Percentiles rank a stretch among this genome's conserved stretches.
These are phyloP conservation scores for Chelonus insularis DNA, from an alignment of 1,140 invertebrate species.

Conservation along the genomic window DNA sequence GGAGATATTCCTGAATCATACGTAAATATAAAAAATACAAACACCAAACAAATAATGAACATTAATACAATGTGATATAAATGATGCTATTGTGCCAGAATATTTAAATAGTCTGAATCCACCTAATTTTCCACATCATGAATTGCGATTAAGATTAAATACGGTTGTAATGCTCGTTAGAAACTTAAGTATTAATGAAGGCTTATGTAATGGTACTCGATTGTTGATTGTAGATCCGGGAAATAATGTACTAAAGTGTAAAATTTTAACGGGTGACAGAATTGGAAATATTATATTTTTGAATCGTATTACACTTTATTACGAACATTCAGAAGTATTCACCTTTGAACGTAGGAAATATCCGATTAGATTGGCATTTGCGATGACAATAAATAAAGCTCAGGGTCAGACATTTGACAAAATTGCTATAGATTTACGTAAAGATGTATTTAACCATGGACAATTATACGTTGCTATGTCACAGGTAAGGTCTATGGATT, in stretches of 20 bases:
- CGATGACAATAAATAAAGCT: no score
- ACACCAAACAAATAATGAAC: neutral
- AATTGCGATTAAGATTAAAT: slow-evolving; percentile 32
- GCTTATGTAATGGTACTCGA: slow-evolving; percentile 28
- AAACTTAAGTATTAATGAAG: slow-evolving; percentile 27
- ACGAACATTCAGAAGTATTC: no score
- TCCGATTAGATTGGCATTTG: no score
- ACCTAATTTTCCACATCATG: slow-evolving; percentile 27
- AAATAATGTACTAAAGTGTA: slow-evolving; percentile 29
- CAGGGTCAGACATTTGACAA: no score
- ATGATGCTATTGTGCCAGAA: slow-evolving; percentile 6
- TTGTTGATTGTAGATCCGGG: slow-evolving; percentile 21
- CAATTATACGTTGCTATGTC: no score
- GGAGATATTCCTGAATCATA: slow-evolving; percentile 13
- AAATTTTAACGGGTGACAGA: slow-evolving; percentile 28
- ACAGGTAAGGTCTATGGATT: no score
- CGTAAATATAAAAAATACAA: slow-evolving; percentile 9
- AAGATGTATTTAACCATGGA: no score
- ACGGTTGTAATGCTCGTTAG: slow-evolving; percentile 29
- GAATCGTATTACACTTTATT: slow-evolving; percentile 11
- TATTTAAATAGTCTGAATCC: slow-evolving; percentile 31
- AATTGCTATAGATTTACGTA: no score
- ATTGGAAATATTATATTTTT: slow-evolving; percentile 1
- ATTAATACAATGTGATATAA: neutral
- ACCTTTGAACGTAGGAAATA: no score